Conservation (phyloP, 1,140 invertebrate genomes). For the Trinorchestia longiramus region DNA sequence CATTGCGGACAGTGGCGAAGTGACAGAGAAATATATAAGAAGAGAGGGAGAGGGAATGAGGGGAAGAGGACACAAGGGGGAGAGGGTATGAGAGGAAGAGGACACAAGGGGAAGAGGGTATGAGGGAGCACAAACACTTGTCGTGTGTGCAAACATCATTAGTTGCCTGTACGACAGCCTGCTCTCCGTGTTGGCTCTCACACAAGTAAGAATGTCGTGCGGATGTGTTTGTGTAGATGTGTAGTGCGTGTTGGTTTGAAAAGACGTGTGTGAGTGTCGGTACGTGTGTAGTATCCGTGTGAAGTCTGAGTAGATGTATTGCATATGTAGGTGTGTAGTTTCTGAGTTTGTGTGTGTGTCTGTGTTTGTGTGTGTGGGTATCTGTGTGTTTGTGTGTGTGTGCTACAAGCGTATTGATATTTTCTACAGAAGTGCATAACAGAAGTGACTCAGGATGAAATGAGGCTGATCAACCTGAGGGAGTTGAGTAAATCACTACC, state of each 20-base stretch:
- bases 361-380: background rate
- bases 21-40: background rate
- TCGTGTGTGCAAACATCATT: slow-evolving; percentile 41
- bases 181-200: slow-evolving; percentile 25
- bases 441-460: background rate
- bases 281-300: background rate
- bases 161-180: slow-evolving; percentile 19
- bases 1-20: background rate
- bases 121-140: background rate
- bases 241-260: background rate
- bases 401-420: background rate
- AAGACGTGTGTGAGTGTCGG: background rate
- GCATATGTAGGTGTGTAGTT: background rate
- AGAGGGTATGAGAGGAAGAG: background rate
- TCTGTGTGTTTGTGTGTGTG: background rate
- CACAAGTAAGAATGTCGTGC: slow-evolving; percentile 25
- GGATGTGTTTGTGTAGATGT: slow-evolving; percentile 14
- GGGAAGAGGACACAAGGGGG: background rate
- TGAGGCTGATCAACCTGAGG: background rate
- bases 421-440: background rate
- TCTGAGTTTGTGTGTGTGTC: background rate
- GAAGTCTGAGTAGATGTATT: background rate
- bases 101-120: background rate
- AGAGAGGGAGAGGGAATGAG: background rate
- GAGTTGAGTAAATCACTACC: too few relatives aligned